Evolutionary conservation across 2,888 invertebrate genomes (phyloP).

Genomic region (Erebia epiphron): DNA sequence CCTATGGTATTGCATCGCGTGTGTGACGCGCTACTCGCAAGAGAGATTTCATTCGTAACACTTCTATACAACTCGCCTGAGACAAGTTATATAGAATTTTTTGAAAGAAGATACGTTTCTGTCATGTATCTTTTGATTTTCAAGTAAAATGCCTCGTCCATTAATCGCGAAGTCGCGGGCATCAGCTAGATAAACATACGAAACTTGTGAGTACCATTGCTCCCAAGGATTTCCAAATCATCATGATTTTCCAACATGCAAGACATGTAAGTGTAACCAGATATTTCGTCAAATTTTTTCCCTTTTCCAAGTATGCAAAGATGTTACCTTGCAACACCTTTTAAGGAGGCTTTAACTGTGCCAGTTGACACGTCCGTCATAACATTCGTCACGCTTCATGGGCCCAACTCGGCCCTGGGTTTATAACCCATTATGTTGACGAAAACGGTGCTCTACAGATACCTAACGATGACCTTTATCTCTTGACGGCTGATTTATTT

Average conservation of each 20-base stretch:
- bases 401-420: conserved; percentile 37
- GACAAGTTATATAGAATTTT: too few relatives aligned
- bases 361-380: conserved; percentile 40
- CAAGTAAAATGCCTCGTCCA: too few relatives aligned
- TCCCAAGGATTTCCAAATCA: too few relatives aligned
- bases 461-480: conserved; percentile 24
- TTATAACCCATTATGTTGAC: conserved; percentile 46
- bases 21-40: too few relatives aligned
- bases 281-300: conserved; percentile 6
- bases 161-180: too few relatives aligned
- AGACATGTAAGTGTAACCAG: background rate
- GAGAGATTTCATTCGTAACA: too few relatives aligned
- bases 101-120: too few relatives aligned
- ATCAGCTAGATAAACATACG: too few relatives aligned
- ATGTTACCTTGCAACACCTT: conserved; percentile 37
- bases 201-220: too few relatives aligned
- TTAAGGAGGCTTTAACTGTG: conserved; percentile 46
- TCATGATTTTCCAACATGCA: background rate
- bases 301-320: conserved; percentile 21
- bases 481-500: conserved; percentile 22
- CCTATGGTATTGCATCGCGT: too few relatives aligned
- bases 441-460: conserved; percentile 38
- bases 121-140: too few relatives aligned
- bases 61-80: too few relatives aligned
- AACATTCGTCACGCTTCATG: conserved; percentile 26